phyloP scores from a whole-genome alignment of 2,888 invertebrate species.

The Lymantria dispar region DNA sequence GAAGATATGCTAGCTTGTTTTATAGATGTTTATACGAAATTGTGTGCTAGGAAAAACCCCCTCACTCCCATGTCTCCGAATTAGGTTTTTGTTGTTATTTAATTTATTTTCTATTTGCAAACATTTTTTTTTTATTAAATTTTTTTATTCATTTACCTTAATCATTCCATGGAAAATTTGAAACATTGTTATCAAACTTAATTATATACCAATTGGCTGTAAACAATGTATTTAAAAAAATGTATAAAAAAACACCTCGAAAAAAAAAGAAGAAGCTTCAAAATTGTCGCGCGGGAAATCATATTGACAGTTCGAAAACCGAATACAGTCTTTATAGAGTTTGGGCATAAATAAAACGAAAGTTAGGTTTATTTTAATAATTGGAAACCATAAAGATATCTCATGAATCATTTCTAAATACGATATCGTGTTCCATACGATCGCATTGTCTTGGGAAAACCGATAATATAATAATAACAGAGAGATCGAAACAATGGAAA shows the following conservation, averaged over 20 bases:
- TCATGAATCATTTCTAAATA: slow-evolving; percentile 78
- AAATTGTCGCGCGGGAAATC: slow-evolving; percentile 47
- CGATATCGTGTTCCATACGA: slow-evolving; percentile 69
- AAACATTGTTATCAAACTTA: slow-evolving; percentile 25
- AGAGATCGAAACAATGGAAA: slow-evolving; percentile 74
- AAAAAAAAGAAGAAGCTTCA: slow-evolving; percentile 33
- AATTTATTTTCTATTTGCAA: slow-evolving; percentile 40
- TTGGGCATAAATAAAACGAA: slow-evolving; percentile 40
- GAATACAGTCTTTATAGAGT: slow-evolving; percentile 15
- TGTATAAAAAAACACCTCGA: slow-evolving; percentile 11
- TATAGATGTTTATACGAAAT: slow-evolving; percentile 70
- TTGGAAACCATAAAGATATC: slow-evolving; percentile 56
- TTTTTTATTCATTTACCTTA: slow-evolving; percentile 35
- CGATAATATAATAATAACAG: slow-evolving; percentile 54
- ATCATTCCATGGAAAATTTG: slow-evolving; percentile 28
- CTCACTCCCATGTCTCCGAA: slow-evolving; percentile 65
- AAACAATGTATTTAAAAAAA: slow-evolving; percentile 27
- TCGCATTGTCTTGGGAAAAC: slow-evolving; percentile 74
- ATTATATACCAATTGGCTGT: slow-evolving; percentile 56
- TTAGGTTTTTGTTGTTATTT: slow-evolving; percentile 53
- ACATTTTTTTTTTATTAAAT: slow-evolving; percentile 37
- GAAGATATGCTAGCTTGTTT: slow-evolving; percentile 76
- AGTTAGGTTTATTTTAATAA: slow-evolving; percentile 34
- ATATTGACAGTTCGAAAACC: slow-evolving; percentile 33
- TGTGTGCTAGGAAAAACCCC: slow-evolving; percentile 71